Evolutionary conservation across 2,797 vertebrate genomes (phyloP).

Genomic region (Aselliscus stoliczkanus): DNA sequence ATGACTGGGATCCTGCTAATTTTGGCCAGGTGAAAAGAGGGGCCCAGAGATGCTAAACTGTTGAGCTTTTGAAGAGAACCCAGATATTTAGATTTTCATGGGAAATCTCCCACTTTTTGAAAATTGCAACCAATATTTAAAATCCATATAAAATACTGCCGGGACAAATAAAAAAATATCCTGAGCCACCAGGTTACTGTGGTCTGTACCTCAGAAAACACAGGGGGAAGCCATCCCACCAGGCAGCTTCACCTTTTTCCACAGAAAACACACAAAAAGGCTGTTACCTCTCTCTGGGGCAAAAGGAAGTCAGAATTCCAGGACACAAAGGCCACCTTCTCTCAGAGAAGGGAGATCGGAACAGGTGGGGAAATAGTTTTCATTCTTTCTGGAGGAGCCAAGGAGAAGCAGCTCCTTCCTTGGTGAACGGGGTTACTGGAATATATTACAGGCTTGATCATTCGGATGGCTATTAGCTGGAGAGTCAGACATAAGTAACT

Average conservation of each 20-base stretch:
- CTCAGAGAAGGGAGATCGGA: not conserved
- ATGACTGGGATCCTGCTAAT: not conserved
- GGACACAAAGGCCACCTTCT: constrained; percentile 11
- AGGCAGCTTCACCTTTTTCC: not conserved
- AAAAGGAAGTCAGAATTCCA: not conserved
- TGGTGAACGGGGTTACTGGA: not conserved
- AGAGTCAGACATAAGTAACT: constrained; percentile 16
- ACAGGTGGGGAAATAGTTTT: not conserved
- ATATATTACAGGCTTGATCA: not conserved
- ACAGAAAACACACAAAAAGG: not conserved
- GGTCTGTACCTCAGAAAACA: not conserved
- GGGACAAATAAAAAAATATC: not conserved
- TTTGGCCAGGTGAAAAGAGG: not conserved
- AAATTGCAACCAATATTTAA: not conserved
- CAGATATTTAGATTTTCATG: not conserved
- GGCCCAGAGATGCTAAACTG: not conserved
- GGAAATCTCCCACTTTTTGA: not conserved
- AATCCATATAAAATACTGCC: not conserved
- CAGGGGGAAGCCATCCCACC: not conserved
- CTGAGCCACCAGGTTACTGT: not conserved
- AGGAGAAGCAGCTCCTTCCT: not conserved
- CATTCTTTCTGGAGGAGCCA: constrained; percentile 33
- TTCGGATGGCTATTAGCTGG: constrained; percentile 15
- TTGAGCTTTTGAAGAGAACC: not conserved
- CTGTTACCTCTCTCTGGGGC: not conserved